Percentiles rank a stretch among this genome's conserved stretches.
phyloP scores from a whole-genome alignment of 2,797 vertebrate species.

The Pterois miles region DNA sequence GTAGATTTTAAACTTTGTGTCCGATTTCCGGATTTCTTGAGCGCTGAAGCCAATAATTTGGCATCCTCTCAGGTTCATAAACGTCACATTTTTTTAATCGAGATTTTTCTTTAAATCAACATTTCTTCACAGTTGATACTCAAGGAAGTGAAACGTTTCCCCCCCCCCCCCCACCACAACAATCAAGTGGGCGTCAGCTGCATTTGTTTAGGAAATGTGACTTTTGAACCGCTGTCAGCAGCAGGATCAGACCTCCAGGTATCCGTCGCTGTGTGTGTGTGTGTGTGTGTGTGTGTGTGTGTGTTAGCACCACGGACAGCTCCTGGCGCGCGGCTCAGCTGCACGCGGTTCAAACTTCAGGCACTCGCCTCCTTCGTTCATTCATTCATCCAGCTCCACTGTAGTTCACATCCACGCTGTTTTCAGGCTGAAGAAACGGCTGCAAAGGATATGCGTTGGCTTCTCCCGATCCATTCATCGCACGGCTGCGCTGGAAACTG shows the following conservation, averaged over 20 bases:
- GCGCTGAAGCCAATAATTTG: neutral
- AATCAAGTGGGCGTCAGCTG: slow-evolving; percentile 25
- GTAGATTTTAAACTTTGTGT: slow-evolving; percentile 45
- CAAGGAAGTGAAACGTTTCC: neutral
- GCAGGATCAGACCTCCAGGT: slow-evolving; percentile 54
- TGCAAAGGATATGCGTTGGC: slow-evolving; percentile 54
- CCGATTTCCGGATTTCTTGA: neutral
- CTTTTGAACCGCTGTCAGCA: slow-evolving; percentile 34
- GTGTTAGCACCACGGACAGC: slow-evolving; percentile 83
- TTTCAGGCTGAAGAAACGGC: neutral
- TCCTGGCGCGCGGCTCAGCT: slow-evolving; percentile 59
- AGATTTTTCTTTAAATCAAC: neutral
- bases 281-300: no score
- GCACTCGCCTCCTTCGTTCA: slow-evolving; percentile 17
- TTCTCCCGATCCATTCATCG: slow-evolving; percentile 14
- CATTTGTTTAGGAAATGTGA: slow-evolving; percentile 35
- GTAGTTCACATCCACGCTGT: slow-evolving; percentile 5
- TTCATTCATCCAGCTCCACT: slow-evolving; percentile 16
- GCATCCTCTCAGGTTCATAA: neutral
- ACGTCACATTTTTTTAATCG: neutral
- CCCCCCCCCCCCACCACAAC: fast-evolving
- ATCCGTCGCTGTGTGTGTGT: slow-evolving; percentile 32
- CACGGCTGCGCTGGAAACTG: slow-evolving; percentile 58
- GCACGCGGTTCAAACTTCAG: slow-evolving; percentile 66
- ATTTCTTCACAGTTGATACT: neutral